phyloP scores from a whole-genome alignment of 2,888 invertebrate species.

The Ferdinandea cuprea region DNA sequence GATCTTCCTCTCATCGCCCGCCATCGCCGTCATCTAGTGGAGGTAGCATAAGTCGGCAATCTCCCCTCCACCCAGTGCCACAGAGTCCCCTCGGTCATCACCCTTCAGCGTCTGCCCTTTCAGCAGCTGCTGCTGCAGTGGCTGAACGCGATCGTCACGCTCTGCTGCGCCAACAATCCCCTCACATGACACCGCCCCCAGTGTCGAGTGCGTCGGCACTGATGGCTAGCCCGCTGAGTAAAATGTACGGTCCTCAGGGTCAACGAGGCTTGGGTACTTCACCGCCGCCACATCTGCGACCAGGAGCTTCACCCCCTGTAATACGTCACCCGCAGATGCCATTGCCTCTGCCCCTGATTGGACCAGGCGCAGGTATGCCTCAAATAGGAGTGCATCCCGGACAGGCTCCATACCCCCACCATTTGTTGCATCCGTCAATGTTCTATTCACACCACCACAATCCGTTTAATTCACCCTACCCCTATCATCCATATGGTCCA shows the following conservation, averaged over 20 bases:
- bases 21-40: slow-evolving; percentile 81
- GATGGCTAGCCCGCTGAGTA: slow-evolving; percentile 83
- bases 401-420: slow-evolving; percentile 88
- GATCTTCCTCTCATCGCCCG: slow-evolving; percentile 80
- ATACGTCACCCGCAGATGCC: slow-evolving; percentile 84
- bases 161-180: slow-evolving; percentile 82
- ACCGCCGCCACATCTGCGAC: slow-evolving; percentile 83
- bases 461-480: slow-evolving; percentile 85
- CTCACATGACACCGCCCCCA: slow-evolving; percentile 83
- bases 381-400: slow-evolving; percentile 87
- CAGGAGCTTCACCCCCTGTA: slow-evolving; percentile 85
- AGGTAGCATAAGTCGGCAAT: slow-evolving; percentile 82
- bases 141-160: slow-evolving; percentile 83
- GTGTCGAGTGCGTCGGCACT: slow-evolving; percentile 83
- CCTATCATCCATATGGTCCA: slow-evolving; percentile 84
- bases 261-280: slow-evolving; percentile 84
- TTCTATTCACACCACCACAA: slow-evolving; percentile 89
- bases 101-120: slow-evolving; percentile 82
- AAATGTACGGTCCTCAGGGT: slow-evolving; percentile 84
- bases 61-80: slow-evolving; percentile 83
- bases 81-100: slow-evolving; percentile 83
- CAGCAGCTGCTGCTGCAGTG: slow-evolving; percentile 83
- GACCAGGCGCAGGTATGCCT: slow-evolving; percentile 82
- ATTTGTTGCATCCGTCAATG: slow-evolving; percentile 87
- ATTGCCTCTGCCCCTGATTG: slow-evolving; percentile 82